Base-by-base conservation (phyloP, 1,140 invertebrate species). In the Aphis gossypii region DNA sequence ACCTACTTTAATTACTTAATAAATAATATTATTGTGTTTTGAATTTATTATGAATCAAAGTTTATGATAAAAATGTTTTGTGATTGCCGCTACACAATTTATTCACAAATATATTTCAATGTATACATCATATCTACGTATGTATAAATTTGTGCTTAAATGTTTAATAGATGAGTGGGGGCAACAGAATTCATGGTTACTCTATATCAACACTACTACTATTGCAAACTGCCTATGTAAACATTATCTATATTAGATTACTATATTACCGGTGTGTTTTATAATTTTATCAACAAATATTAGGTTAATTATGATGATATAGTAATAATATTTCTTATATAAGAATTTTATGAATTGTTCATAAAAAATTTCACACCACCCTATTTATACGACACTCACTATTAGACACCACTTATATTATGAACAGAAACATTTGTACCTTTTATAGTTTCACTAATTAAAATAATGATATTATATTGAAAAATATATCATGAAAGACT, bases 251-350 rank as follows among this genome's bases (percentile, higher is more conserved):
- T 14, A n/a, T n/a, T 76, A n/a, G 60, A 76, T 76, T 76, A 76
- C 60, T 5, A 76, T 76, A 76, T n/a, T 76, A 76, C 30, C 14
- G 4, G 14, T 6, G 30, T 76, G 14, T 76, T 76, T 76, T 18
- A n/a, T 76, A n/a, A n/a, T n/a, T 76, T 76, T 76, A 76, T 76
- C 60, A 76, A 76, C 60, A 18, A 76, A 76, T 76, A 76, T n/a
- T 30, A 68, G 9, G 60, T 68, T 60, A 60, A 25, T 60, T n/a
- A 76, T 76, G 60, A 68, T n/a, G 30, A n/a, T 76, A 76, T n/a
- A 76, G 60, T n/a, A 76, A 76, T n/a, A n/a, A 23, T 60, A 54
- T 20, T 18, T n/a, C n/a, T 76, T 76, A n/a, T 6, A 14, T 76
- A n/a, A n/a, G 14, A 76, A 76, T 76, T 18, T n/a, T n/a, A 76